phyloP scores from a whole-genome alignment of 2,797 vertebrate species.

The Acestrorhynchus altus region DNA sequence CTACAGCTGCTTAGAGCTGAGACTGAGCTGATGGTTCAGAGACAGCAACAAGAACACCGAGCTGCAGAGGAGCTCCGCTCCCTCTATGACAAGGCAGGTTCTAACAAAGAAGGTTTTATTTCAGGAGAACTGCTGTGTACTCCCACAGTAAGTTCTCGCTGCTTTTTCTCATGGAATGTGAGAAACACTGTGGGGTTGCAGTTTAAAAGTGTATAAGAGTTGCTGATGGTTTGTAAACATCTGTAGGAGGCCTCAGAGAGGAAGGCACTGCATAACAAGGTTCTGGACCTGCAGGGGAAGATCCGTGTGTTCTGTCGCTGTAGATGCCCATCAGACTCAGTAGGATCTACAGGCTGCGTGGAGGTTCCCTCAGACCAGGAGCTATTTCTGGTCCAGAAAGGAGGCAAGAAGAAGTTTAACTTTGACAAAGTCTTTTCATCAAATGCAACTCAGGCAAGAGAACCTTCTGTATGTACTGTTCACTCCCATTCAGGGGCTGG shows the following conservation, averaged over 20 bases:
- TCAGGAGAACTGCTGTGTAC: not conserved
- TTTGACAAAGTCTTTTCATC: constrained; percentile 72
- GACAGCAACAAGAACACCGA: constrained; percentile 47
- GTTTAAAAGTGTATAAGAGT: not conserved
- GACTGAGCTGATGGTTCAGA: constrained; percentile 34
- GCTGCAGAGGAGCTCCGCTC: constrained; percentile 64
- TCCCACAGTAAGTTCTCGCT: not conserved
- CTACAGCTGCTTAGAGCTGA: constrained; percentile 57
- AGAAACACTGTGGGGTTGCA: not conserved
- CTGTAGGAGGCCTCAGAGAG: constrained; percentile 68
- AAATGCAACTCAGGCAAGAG: constrained; percentile 70
- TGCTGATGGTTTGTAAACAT: not conserved
- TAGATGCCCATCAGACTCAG: constrained; percentile 49
- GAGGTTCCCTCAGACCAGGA: constrained; percentile 67
- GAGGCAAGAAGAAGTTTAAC: constrained; percentile 68
- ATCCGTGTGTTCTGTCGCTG: constrained; percentile 74
- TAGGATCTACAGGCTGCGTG: constrained; percentile 54
- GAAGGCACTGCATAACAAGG: constrained; percentile 69
- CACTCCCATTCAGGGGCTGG: not conserved
- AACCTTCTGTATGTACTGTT: not conserved
- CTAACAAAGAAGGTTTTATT: not conserved
- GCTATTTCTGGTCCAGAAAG: constrained; percentile 63
- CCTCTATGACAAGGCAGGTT: constrained; percentile 57
- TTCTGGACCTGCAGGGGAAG: constrained; percentile 75
- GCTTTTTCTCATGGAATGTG: not conserved